Evolutionary conservation across 2,113 vertebrate genomes (phyloP), one percentile per base, ranked within the genome.

Genomic region (Theropithecus gelada): DNA sequence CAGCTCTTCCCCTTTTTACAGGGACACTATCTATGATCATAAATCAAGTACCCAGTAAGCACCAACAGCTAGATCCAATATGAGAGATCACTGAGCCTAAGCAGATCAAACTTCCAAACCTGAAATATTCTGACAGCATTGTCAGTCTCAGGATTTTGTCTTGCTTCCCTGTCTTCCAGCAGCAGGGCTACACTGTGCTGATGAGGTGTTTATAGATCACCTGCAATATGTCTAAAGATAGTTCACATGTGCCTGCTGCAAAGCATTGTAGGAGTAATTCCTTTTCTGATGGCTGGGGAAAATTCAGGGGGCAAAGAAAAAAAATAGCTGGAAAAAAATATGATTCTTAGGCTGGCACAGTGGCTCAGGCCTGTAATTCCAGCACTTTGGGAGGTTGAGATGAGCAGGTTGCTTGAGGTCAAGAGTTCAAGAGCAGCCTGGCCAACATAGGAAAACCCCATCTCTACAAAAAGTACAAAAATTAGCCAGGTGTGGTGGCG

Each of bases 161-260:
- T 98, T 97, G 96, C 98, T 96, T 97, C 94, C 97, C 91, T 83
- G 86, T 96, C 94, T 96, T 96, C 88, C 73, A 93, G 97, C 95
- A 93, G 96, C 91, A 97, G 93, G 61, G 43, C 97, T 96, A 80
- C 76, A 57, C 93, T 97, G 81, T 89, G 96, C 97, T 85, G 90
- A 59, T 85, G 94, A 97, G 94, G 96, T 98, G 97, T 98, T 98
- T 98, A 97, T 96, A 98, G 97, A 93, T 75, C 96, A 98, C 94
- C 96, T 98, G 95, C 70, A 98, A 96, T 90, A 88, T 45, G 82
- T 83, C 0, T 97, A 96, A 98, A 94, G 86, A 91, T 78, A 96
- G 87, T 82, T 96, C 75, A 75, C 81, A 88, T 75, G 57, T 97
- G 97, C 93, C 90, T 96, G 48, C 48, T 43, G 9, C 68, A 98